These are phyloP conservation scores for Dermatophagoides farinae DNA, from an alignment of 1,140 invertebrate species.

Conservation along the genomic window DNA sequence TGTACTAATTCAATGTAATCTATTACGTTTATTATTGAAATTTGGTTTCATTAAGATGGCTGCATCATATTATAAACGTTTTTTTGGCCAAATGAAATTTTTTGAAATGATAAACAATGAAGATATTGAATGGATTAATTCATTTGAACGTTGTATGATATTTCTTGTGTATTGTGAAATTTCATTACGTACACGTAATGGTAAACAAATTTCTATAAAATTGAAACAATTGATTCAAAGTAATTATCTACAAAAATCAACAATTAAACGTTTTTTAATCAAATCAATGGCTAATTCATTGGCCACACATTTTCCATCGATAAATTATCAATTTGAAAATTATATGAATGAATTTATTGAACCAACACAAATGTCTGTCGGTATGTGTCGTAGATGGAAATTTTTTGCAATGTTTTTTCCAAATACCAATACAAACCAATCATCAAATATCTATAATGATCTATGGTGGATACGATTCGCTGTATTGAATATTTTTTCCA, in stretches of 20 bases:
- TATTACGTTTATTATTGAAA: background rate
- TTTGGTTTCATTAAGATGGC: conserved; percentile 2
- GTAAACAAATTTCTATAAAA: background rate
- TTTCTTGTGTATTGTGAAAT: conserved; percentile 8
- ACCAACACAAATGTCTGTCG: conserved; percentile 4
- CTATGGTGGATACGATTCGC: conserved; percentile 7
- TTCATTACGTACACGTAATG: background rate
- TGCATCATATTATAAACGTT: background rate
- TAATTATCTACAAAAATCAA: conserved; percentile 8
- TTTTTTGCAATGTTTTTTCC: background rate
- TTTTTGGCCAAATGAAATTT: background rate
- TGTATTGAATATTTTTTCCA: background rate
- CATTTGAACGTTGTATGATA: background rate
- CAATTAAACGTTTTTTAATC: conserved; percentile 10
- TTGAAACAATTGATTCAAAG: conserved; percentile 1
- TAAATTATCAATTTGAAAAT: background rate
- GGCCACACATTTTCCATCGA: conserved; percentile 5
- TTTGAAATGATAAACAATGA: background rate
- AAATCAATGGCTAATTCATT: conserved; percentile 6
- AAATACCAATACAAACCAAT: background rate
- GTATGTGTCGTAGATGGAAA: conserved; percentile 11
- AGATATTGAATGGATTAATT: background rate
- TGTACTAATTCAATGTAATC: background rate
- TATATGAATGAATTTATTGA: conserved; percentile 10
- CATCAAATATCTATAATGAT: background rate